These are phyloP conservation scores for Volucella bombylans DNA, from an alignment of 2,888 invertebrate genomes.

Conservation along the genomic window DNA sequence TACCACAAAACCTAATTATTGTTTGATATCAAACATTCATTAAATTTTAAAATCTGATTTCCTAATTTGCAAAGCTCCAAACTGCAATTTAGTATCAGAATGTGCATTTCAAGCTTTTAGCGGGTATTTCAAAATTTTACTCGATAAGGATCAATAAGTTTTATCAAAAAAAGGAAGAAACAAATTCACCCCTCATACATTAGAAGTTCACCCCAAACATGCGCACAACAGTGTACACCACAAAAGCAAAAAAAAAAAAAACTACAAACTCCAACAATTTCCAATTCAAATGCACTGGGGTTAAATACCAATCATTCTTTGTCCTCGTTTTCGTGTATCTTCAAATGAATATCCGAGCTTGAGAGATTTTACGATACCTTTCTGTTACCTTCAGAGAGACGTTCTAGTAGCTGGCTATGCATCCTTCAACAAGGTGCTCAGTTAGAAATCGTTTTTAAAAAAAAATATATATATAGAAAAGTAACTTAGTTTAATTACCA, in stretches of 20 bases:
- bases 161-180: background rate
- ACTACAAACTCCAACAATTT: conserved; percentile 4
- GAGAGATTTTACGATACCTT: conserved; percentile 51
- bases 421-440: conserved; percentile 61
- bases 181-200: conserved; percentile 54
- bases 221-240: conserved; percentile 31
- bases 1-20: too few species aligned
- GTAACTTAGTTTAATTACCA: background rate
- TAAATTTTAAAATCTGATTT: background rate
- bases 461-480: background rate
- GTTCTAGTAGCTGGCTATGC: conserved; percentile 61
- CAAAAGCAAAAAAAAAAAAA: too few species aligned
- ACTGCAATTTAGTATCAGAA: conserved; percentile 22
- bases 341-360: conserved; percentile 38
- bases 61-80: background rate
- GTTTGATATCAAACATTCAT: too few species aligned
- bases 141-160: conserved; percentile 40
- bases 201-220: conserved; percentile 68
- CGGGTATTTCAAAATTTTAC: background rate
- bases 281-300: conserved; percentile 29
- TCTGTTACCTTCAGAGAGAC: conserved; percentile 40
- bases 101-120: conserved; percentile 3
- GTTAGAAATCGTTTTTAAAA: conserved; percentile 39
- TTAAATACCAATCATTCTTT: conserved; percentile 44
- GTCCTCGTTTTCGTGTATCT: conserved; percentile 18